Percentiles rank a stretch among this genome's conserved stretches.
phyloP scores from a whole-genome alignment of 2,113 vertebrate species.

The Cathartes aura region DNA sequence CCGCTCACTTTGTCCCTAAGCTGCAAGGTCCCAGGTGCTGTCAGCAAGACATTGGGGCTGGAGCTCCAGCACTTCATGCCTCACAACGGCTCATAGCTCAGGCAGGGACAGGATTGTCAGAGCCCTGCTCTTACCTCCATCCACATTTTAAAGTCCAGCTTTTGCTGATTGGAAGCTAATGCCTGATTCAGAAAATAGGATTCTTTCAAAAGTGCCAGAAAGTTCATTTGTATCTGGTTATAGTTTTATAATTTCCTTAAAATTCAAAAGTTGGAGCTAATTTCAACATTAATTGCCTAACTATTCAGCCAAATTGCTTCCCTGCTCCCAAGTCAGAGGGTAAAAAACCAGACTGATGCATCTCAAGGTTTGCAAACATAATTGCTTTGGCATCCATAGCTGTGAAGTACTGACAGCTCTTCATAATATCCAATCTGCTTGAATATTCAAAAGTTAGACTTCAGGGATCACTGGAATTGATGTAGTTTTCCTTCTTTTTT shows the following conservation, averaged over 20 bases:
- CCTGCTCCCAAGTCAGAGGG: slow-evolving; percentile 20
- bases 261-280: slow-evolving; percentile 14
- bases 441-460: slow-evolving; percentile 59
- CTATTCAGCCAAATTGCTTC: slow-evolving; percentile 51
- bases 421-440: background rate
- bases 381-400: slow-evolving; percentile 58
- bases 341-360: background rate
- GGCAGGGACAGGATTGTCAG: background rate
- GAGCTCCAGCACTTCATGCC: background rate
- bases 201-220: background rate
- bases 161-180: background rate
- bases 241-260: background rate
- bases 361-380: slow-evolving; percentile 48
- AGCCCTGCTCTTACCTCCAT: background rate
- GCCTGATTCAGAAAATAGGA: background rate
- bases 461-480: background rate
- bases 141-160: background rate
- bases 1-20: background rate
- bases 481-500: background rate
- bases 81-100: background rate
- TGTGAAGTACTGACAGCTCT: slow-evolving; percentile 47
- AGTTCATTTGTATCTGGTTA: background rate
- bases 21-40: background rate
- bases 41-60: background rate
- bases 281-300: slow-evolving; percentile 40